Evolutionary conservation across 2,888 invertebrate genomes (phyloP), one percentile per base, ranked within the genome.

Genomic region (Onthophagus sagittarius): DNA sequence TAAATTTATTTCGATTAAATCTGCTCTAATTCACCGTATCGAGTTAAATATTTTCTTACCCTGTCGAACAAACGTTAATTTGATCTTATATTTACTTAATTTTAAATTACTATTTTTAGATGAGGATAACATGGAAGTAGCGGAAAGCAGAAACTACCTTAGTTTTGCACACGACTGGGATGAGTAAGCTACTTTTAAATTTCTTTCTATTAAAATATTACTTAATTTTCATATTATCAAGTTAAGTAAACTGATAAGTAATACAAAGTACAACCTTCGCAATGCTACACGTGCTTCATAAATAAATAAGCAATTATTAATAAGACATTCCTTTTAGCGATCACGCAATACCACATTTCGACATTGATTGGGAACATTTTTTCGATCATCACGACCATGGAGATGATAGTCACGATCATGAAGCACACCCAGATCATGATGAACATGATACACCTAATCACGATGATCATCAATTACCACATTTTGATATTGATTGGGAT

Each of bases 401-500:
- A 23, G 23, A 63, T 71, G 63, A 5, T 62, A 23, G 62, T 15
- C 15, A 15, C 15, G 15, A 62, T 15, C 5, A 67, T 13, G 31
- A 67, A 1, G 67, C 14, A 31, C 67, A 67, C 13, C 11, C 23
- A 31, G 11, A 23, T 23, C 31, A 67, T 31, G 11, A 67, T 67
- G 15, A 65, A 11, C 65, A 14, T 14, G 62, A 70, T 15, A 15
- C 62, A 1, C 70, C 70, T 2, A 53, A 70, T 6, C 70, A 70
- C 9, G 14, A 70, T 14, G 23, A 67, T 67, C 67, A 67, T 15
- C 31, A 6, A 5, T 31, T 23, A 31, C 71, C 71, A 32, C 67
- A 71, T 62, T 69, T 71, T 67, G 73, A 73, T 62, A 71, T 73
- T 32, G 71, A 71, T n/a, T 15, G 15, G 31, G 71, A 64, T 64